Base-by-base conservation (phyloP, 2,113 vertebrate genomes). In the Onychostruthus taczanowskii region DNA sequence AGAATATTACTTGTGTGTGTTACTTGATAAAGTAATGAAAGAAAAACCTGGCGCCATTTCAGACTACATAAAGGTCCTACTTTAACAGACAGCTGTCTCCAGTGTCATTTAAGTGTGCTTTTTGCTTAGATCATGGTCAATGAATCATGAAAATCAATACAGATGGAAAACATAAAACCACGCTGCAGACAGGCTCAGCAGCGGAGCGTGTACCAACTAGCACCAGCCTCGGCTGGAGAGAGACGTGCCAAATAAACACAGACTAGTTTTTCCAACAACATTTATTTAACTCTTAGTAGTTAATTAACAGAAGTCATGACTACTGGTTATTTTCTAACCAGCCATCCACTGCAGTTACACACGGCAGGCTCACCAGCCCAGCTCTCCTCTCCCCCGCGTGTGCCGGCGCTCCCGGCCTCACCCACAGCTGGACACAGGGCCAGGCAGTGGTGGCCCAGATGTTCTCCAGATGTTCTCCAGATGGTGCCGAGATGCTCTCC, bases 81-180 rank as follows among this genome's bases (percentile, higher is more conserved):
- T 89, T 84, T 94, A 98, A 98, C 90, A 98, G 98, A 98, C 98
- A 98, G 98, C 96, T 97, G 97, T 96, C 98, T 98, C 98, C 98
- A 91, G 93, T 96, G 97, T 97, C 97, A 96, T 94, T 97, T 94
- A 96, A 97, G 96, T 76, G 78, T 33, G 91, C 97, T 94, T 97
- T 97, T 87, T 97, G 92, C 96, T 96, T 84, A 96, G 96, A 95
- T 97, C 97, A 97, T 31, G 89, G 83, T 94, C 96, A 74, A 49
- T 94, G 96, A 97, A 97, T 97, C 96, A 97, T 50, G 95, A 93
- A 94, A 98, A 98, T 99, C 98, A 97, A 98, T 98, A 98, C 63
- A 94, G 94, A 87, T 81, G 90, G 94, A 74, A 93, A 84, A 64
- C 85, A 92, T 33, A 81, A 70, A 92, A 75, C 72, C 93, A 67